Base-by-base conservation (phyloP, 2,113 vertebrate genomes). In the Ahaetulla prasina region DNA sequence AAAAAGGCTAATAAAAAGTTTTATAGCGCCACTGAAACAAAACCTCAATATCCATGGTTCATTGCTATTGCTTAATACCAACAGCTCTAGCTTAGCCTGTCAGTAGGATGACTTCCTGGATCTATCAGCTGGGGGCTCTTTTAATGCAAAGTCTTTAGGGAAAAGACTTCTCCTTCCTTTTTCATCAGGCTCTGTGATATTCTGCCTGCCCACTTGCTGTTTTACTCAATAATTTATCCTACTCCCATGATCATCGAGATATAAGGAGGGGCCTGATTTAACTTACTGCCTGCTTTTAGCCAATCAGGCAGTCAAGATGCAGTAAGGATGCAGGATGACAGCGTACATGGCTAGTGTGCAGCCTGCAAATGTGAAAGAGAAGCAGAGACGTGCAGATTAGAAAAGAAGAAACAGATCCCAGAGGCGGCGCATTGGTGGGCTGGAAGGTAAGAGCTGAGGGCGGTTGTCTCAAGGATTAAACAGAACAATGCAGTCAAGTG, bases 161-260 rank as follows among this genome's bases (percentile, higher is more conserved):
- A 86, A 95, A 96, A 74, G 45, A 20, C 43, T 92, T 27, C 54
- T 68, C 14, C 74, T 89, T 45, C 88, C 92, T 74, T 85, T 60
- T 90, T 54, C n/a, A 86, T 54, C 74, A 85, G 68, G 20, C 57
- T 93, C 94, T 95, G 91, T 95, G 94, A 95, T 89, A 96, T 94
- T 10, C 0, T 96, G 93, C 95, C 95, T 95, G 95, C 87, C 84
- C 93, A 94, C 91, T 91, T 94, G 94, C 95, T 95, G 89, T 94
- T 96, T 94, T 43, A 95, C 94, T 97, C 92, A 96, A 97, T 97
- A 96, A 97, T 97, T 96, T 95, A 97, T 96, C 57, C 92, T 95
- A 89, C 95, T 96, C 88, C 96, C 91, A 92, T 95, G 96, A 96
- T 96, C 96, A 97, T 95, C 94, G 85, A 96, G 95, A 94, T 96